Evolutionary conservation across 2,888 invertebrate genomes (phyloP).

Genomic region (Therioaphis trifolii): DNA sequence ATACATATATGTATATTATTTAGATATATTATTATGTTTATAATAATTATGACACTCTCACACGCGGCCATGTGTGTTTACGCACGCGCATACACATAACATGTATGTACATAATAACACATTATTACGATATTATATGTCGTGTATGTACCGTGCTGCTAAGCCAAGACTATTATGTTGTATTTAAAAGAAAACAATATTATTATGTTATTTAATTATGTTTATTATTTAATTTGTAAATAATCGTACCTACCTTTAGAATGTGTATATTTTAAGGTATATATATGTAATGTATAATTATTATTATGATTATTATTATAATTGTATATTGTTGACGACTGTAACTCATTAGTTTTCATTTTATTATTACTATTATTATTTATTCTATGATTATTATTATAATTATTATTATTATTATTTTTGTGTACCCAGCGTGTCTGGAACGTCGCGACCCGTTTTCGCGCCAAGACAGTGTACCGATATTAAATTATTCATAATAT

Average conservation of each 20-base stretch:
- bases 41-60: too few species aligned
- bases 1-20: background rate
- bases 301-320: conserved; percentile 37
- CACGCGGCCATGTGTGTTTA: background rate
- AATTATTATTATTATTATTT: conserved; percentile 29
- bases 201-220: conserved; percentile 46
- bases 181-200: conserved; percentile 5
- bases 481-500: too few species aligned
- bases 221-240: conserved; percentile 56
- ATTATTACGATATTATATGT: background rate
- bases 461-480: background rate
- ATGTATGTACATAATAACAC: background rate
- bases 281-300: background rate
- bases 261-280: conserved; percentile 46
- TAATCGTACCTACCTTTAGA: conserved; percentile 17
- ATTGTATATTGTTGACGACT: conserved; percentile 54
- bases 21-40: too few species aligned
- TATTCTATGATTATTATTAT: background rate
- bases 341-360: conserved; percentile 39
- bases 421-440: conserved; percentile 23
- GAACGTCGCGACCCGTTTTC: background rate
- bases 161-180: conserved; percentile 51
- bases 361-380: conserved; percentile 37
- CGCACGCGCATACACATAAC: background rate
- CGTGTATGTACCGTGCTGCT: too few species aligned